phyloP scores from a whole-genome alignment of 2,888 invertebrate genomes.

The Lycaena phlaeas region DNA sequence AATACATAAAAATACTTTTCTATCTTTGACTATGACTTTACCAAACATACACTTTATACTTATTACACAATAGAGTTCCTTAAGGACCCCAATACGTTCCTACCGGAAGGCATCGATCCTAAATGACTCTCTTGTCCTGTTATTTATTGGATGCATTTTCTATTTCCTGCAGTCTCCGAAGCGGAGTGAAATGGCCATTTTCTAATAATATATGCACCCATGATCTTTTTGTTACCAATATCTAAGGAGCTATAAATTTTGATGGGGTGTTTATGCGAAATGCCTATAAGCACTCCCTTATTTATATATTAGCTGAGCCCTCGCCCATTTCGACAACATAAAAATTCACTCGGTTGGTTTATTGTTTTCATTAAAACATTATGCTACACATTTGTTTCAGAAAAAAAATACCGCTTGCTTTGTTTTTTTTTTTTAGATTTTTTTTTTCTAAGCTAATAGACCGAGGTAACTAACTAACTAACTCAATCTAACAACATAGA shows the following conservation, averaged over 20 bases:
- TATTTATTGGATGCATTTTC: conserved; percentile 9
- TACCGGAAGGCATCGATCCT: conserved; percentile 27
- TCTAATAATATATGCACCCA: conserved; percentile 7
- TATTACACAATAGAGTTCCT: conserved; percentile 2
- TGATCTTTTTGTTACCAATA: conserved; percentile 4
- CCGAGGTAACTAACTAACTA: too few relatives aligned
- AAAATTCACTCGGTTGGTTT: too few relatives aligned
- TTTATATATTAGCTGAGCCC: too few relatives aligned
- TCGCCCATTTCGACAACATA: background rate
- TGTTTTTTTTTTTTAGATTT: too few relatives aligned
- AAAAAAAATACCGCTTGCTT: too few relatives aligned
- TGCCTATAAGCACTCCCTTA: too few relatives aligned
- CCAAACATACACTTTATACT: background rate
- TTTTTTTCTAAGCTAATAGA: too few relatives aligned
- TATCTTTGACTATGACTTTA: too few relatives aligned
- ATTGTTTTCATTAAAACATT: too few relatives aligned
- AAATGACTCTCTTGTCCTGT: conserved; percentile 3
- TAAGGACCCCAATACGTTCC: conserved; percentile 15
- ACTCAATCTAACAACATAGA: too few relatives aligned
- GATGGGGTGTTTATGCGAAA: background rate
- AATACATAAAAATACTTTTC: too few relatives aligned
- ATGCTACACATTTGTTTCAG: too few relatives aligned
- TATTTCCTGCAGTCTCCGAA: conserved; percentile 6
- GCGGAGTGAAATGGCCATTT: conserved; percentile 3
- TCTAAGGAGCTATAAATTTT: conserved; percentile 3